Conservation (phyloP, 2,888 invertebrate species). For the Schrankia costaestrigalis region DNA sequence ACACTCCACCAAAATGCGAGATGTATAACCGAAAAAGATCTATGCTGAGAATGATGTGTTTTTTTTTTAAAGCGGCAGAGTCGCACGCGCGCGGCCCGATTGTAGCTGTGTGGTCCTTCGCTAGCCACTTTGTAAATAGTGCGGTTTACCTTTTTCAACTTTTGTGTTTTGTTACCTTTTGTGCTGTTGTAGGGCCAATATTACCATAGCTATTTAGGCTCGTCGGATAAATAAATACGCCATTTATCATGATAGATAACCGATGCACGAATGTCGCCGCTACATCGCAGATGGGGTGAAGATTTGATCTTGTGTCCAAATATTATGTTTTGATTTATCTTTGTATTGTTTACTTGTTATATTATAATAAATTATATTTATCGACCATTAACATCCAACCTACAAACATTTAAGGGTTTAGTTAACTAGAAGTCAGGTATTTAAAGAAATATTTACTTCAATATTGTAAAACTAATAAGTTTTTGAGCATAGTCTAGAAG, state of each 20-base stretch:
- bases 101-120: constrained; percentile 80
- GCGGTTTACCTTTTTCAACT: constrained; percentile 81
- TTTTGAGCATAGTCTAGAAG: no score
- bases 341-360: constrained; percentile 54
- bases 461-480: neutral
- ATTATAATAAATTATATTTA: constrained; percentile 27
- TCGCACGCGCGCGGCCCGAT: constrained; percentile 80
- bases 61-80: constrained; percentile 66
- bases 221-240: constrained; percentile 80
- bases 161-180: constrained; percentile 82
- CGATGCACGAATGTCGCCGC: constrained; percentile 70
- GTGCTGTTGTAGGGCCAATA: constrained; percentile 80
- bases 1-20: constrained; percentile 78
- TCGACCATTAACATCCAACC: constrained; percentile 12
- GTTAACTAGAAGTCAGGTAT: constrained; percentile 12
- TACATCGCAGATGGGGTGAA: constrained; percentile 66
- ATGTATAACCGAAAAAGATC: constrained; percentile 78
- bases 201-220: constrained; percentile 81
- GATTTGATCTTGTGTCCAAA: constrained; percentile 65
- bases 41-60: constrained; percentile 75
- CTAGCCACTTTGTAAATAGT: constrained; percentile 81
- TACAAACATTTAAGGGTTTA: constrained; percentile 13
- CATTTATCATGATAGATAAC: constrained; percentile 81
- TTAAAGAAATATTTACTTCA: constrained; percentile 5
- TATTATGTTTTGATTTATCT: constrained; percentile 66